Evolutionary conservation across 2,797 vertebrate genomes (phyloP), one percentile per base, ranked within the genome.

Genomic region (Myotis findleyi): DNA sequence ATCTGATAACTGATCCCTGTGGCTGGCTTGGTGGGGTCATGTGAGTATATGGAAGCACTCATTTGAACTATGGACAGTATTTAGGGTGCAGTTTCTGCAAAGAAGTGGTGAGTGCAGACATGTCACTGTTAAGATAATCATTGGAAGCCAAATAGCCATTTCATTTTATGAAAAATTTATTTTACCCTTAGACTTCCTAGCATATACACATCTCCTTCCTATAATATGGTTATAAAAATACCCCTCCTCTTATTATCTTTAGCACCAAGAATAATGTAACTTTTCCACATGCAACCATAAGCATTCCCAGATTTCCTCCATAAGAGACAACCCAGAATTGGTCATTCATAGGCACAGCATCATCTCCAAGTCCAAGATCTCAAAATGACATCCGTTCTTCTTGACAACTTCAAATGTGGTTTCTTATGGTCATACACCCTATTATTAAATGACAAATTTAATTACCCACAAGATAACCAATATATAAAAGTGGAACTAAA

Each of bases 101-200:
- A 47, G 36, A 82, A 47, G 5, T 6, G 7, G 3, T 66, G 8
- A 79, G 57, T 71, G 51, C 41, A 94, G 33, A 66, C 7, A 57
- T 62, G n/a, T 76, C 77, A 55, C 20, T 73, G 44, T 92, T 84
- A 84, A 82, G 33, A 77, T 33, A 51, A 77, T 92, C 69, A 83
- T 0, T 66, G 23, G 44, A 79, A 71, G 4, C 5, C 62, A n/a
- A 9, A 73, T 8, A 84, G 16, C 2, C 25, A 76, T 59, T 33
- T n/a, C 5, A 87, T n/a, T 33, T 59, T 71, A 27, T 73, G 55
- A 87, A 75, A 84, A 87, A 55, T n/a, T 2, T 49, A 72, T 72
- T 13, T 87, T 51, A 66, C 0, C 11, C 23, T 18, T 89, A 41
- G 9, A 72, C 36, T 73, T 13, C 4, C 8, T 79, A 72, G 30